Conservation (phyloP, 2,888 invertebrate species). For the Phyto melanocephala region DNA sequence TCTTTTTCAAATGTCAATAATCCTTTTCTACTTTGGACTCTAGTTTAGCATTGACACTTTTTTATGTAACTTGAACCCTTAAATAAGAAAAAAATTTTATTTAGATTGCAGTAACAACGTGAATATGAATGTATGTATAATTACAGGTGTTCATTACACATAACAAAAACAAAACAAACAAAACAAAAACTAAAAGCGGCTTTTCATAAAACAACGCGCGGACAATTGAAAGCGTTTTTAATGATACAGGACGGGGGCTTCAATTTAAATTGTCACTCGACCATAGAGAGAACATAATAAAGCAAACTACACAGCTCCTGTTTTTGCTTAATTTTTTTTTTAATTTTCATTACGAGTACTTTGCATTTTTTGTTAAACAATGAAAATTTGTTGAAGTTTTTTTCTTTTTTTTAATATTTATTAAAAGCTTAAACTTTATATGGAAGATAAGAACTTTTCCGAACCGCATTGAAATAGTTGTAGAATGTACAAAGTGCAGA, state of each 20-base stretch:
- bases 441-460: constrained; percentile 28
- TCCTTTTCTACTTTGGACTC: background rate
- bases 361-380: background rate
- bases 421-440: constrained; percentile 55
- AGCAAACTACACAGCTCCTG: constrained; percentile 42
- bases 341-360: too few species aligned
- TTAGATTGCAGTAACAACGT: background rate
- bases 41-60: background rate
- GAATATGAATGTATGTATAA: constrained; percentile 5
- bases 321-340: constrained; percentile 18
- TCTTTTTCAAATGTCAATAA: background rate
- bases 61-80: background rate
- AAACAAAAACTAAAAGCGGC: constrained; percentile 28
- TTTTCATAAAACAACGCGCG: constrained; percentile 18
- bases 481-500: constrained; percentile 19
- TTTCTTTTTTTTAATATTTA: background rate
- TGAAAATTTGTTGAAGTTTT: background rate
- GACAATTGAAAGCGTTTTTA: constrained; percentile 48
- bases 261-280: constrained; percentile 62
- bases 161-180: background rate
- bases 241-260: constrained; percentile 38
- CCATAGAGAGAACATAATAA: constrained; percentile 48
- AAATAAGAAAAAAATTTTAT: background rate
- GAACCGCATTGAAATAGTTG: background rate
- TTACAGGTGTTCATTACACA: constrained; percentile 60